Evolutionary conservation across 2,888 invertebrate species (phyloP).

Genomic region (Oeneis ivallda): DNA sequence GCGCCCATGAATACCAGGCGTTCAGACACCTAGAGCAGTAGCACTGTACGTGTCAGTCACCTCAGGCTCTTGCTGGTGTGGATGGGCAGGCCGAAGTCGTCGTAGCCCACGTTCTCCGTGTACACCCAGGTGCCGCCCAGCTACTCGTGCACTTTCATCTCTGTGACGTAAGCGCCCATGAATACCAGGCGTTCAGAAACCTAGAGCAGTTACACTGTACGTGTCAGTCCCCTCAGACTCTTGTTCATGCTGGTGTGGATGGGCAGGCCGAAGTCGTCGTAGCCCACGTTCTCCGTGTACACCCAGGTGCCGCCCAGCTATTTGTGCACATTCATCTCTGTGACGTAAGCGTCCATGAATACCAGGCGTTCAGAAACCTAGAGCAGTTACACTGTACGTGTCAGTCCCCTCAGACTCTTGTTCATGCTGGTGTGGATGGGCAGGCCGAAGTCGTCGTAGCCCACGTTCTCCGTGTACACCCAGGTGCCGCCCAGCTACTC

Average conservation of each 20-base stretch:
- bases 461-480: conserved; percentile 90
- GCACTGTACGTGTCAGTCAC: too few species aligned
- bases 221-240: conserved; percentile 86
- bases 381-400: too few species aligned
- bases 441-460: conserved; percentile 88
- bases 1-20: too few species aligned
- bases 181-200: too few species aligned
- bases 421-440: conserved; percentile 94
- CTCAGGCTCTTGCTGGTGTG: conserved; percentile 93
- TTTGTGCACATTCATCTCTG: conserved; percentile 87
- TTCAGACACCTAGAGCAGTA: too few species aligned
- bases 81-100: conserved; percentile 89
- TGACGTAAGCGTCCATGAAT: too few species aligned
- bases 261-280: conserved; percentile 89
- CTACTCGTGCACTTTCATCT: conserved; percentile 89
- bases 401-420: conserved; percentile 88
- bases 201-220: too few species aligned
- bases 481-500: conserved; percentile 96
- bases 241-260: conserved; percentile 94
- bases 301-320: conserved; percentile 96
- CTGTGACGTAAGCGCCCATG: conserved; percentile 63
- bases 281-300: conserved; percentile 88
- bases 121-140: conserved; percentile 97
- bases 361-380: too few species aligned
- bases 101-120: conserved; percentile 87